These are phyloP conservation scores for Rhimphoctona megacephalus DNA, from an alignment of 2,888 invertebrate genomes.

Conservation along the genomic window DNA sequence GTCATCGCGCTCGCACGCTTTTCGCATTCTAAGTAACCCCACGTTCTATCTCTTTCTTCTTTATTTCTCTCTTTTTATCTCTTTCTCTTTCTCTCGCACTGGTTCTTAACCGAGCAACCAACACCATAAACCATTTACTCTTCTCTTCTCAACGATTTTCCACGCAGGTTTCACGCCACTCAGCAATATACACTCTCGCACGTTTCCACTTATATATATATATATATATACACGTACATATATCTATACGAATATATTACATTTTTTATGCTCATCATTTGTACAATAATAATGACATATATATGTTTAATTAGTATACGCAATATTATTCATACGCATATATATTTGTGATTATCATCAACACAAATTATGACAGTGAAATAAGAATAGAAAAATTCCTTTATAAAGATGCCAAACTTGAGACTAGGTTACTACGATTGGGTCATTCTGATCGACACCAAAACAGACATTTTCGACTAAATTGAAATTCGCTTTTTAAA, in stretches of 20 bases:
- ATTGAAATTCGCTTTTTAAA: not conserved
- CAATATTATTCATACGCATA: not conserved
- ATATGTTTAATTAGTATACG: not conserved
- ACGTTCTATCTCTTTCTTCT: constrained; percentile 63
- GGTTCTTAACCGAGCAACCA: constrained; percentile 52
- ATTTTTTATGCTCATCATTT: not conserved
- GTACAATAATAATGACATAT: constrained; percentile 4
- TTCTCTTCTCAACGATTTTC: constrained; percentile 76
- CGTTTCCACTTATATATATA: constrained; percentile 27
- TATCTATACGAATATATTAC: not conserved
- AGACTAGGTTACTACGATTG: not conserved
- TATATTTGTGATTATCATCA: not conserved
- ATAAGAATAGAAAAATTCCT: not conserved
- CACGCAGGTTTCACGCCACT: constrained; percentile 75
- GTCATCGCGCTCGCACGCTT: constrained; percentile 83
- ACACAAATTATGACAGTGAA: not conserved
- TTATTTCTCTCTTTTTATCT: constrained; percentile 21
- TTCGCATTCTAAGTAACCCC: constrained; percentile 82
- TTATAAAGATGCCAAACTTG: not conserved
- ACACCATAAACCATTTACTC: constrained; percentile 67
- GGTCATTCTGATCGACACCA: not conserved
- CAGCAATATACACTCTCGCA: constrained; percentile 56
- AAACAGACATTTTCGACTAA: not conserved
- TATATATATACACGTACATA: not conserved
- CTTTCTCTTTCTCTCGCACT: constrained; percentile 35